Evolutionary conservation across 1,140 invertebrate genomes (phyloP), one percentile per base, ranked within the genome.

Genomic region (Euwallacea similis): DNA sequence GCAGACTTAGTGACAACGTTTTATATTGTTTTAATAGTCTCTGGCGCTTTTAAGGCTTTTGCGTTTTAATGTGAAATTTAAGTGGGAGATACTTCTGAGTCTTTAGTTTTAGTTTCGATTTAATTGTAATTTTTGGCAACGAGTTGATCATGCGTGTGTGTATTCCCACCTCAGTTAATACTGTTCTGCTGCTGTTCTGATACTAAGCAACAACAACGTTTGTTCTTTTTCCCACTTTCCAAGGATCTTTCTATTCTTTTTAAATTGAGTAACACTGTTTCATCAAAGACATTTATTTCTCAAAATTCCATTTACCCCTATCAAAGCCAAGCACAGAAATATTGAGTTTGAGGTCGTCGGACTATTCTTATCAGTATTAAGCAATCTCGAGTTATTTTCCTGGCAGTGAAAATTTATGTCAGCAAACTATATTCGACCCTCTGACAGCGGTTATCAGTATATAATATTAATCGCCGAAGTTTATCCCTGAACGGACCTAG

Each of bases 401-500:
- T 55, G 55, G 50, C 68, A 46, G 16, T 64, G 47, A 21, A 70
- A 69, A 62, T 70, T 70, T 70, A 70, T 70, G 68, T 70, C 61
- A 63, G 68, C 61, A 70, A 70, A 70, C 68, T 70, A 70, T 70
- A 63, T 61, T 43, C 21, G 44, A 15, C 53, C 68, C 60, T 54
- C 47, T 56, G 61, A 70, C 63, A 70, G 56, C 68, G 60, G 60
- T 70, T 70, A 70, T 70, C 61, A 61, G 68, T 64, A 63, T 63
- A 54, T 70, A 70, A 70, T 70, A 70, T 70, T 70, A 70, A 70
- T 70, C 13, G 66, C 66, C 43, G 59, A 67, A 67, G 66, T 67
- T 67, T 67, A 54, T 16, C 53, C 53, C 10, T 16, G 41, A 50
- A 33, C 53, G 33, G 50, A 33, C 21, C 21, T 33, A 33, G 21